Percentiles rank a stretch among this genome's conserved stretches.
Conservation (phyloP, 2,797 vertebrate species). For the Yasuhikotakia modesta region DNA sequence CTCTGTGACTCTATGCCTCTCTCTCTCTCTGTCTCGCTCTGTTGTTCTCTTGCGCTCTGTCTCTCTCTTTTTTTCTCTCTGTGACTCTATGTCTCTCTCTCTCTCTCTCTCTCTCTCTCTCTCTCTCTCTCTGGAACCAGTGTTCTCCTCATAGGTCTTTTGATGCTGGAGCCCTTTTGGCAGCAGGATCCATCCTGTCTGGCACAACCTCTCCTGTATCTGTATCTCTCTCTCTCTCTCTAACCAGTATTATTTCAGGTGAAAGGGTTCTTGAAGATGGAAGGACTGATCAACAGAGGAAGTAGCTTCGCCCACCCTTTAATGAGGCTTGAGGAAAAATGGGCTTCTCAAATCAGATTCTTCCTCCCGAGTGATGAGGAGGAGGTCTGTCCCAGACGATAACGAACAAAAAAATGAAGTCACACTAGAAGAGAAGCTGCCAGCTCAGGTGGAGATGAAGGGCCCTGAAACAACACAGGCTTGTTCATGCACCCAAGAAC, state of each 20-base stretch:
- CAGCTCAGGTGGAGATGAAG: slow-evolving; percentile 49
- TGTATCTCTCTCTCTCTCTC: slow-evolving; percentile 63
- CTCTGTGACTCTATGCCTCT: not conserved
- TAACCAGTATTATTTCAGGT: slow-evolving; percentile 50
- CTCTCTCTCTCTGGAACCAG: slow-evolving; percentile 22
- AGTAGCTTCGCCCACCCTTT: slow-evolving; percentile 48
- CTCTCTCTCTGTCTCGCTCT: slow-evolving; percentile 14
- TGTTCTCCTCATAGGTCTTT: slow-evolving; percentile 47
- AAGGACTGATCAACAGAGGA: slow-evolving; percentile 56
- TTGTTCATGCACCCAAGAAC: slow-evolving; percentile 49
- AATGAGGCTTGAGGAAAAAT: slow-evolving; percentile 60
- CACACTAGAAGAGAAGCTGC: slow-evolving; percentile 28
- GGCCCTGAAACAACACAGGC: slow-evolving; percentile 48
- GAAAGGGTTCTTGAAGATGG: slow-evolving; percentile 69
- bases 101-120: not conserved
- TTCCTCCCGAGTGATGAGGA: slow-evolving; percentile 39
- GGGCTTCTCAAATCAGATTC: slow-evolving; percentile 55
- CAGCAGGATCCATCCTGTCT: slow-evolving; percentile 60
- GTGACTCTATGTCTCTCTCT: too few relatives aligned
- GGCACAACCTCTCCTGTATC: slow-evolving; percentile 64
- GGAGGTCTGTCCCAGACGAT: slow-evolving; percentile 35
- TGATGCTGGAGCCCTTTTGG: slow-evolving; percentile 45
- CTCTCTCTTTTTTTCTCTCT: too few relatives aligned
- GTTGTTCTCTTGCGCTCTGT: too few relatives aligned
- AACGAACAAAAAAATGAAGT: slow-evolving; percentile 41